Evolutionary conservation across 2,113 vertebrate species (phyloP).

Genomic region (Himantopus leucocephalus): DNA sequence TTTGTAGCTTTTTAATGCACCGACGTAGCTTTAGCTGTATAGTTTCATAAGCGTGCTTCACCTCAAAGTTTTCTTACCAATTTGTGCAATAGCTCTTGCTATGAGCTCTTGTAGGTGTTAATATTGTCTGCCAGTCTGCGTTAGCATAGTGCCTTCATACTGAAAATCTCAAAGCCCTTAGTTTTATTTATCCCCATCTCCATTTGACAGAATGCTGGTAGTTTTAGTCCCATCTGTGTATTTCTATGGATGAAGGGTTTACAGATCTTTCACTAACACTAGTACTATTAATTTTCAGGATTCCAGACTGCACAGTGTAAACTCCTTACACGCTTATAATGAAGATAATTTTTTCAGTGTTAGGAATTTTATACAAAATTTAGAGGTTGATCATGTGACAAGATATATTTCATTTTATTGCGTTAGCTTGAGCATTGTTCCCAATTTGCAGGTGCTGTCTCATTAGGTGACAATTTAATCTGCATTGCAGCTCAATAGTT

Average conservation of each 20-base stretch:
- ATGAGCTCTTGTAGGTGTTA: neutral
- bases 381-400: neutral
- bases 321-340: neutral
- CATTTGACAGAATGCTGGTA: neutral
- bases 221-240: neutral
- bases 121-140: neutral
- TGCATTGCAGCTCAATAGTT: neutral
- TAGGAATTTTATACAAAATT: neutral
- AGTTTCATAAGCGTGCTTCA: neutral
- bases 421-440: neutral
- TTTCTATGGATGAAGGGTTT: neutral
- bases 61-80: neutral
- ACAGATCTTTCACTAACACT: neutral
- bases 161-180: neutral
- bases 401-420: neutral
- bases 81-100: neutral
- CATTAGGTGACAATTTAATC: neutral
- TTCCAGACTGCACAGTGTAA: neutral
- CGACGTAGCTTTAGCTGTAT: neutral
- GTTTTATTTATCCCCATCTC: neutral
- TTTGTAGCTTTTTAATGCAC: neutral
- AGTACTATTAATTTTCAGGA: neutral
- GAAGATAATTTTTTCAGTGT: neutral
- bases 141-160: neutral
- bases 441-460: neutral